Evolutionary conservation across 2,888 invertebrate species (phyloP).

Genomic region (Sarcophaga subvicina): DNA sequence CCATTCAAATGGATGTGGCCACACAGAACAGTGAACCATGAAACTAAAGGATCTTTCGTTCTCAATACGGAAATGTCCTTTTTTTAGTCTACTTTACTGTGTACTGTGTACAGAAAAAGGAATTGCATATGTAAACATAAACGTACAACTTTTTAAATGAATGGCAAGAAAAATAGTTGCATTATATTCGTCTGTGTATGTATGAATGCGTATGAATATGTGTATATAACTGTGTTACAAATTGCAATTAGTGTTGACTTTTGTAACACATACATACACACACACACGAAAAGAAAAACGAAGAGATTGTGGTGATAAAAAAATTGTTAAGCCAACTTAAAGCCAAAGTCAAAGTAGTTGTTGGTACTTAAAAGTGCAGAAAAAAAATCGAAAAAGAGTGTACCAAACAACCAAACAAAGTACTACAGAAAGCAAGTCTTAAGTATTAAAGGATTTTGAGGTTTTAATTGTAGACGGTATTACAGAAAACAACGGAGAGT

Average conservation of each 20-base stretch:
- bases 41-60: not conserved
- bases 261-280: slow-evolving; percentile 18
- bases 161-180: not conserved
- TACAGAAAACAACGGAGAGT: not conserved
- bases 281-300: slow-evolving; percentile 19
- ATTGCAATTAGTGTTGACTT: slow-evolving; percentile 69
- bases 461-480: slow-evolving; percentile 45
- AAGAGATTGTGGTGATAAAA: not conserved
- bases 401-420: slow-evolving; percentile 5
- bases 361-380: not conserved
- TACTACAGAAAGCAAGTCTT: slow-evolving; percentile 12
- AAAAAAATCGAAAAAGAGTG: slow-evolving; percentile 1
- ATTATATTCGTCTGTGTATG: not conserved
- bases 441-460: slow-evolving; percentile 45
- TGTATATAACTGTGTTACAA: slow-evolving; percentile 57
- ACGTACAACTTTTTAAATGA: not conserved
- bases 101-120: not conserved
- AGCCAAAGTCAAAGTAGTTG: slow-evolving; percentile 53
- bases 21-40: not conserved
- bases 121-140: not conserved
- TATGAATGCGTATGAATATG: not conserved
- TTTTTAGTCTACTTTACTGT: not conserved
- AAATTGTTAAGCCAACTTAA: slow-evolving; percentile 36
- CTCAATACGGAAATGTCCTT: not conserved
- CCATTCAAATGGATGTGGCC: not conserved